Conservation (phyloP, 2,888 invertebrate genomes). For the Argynnis bischoffii region DNA sequence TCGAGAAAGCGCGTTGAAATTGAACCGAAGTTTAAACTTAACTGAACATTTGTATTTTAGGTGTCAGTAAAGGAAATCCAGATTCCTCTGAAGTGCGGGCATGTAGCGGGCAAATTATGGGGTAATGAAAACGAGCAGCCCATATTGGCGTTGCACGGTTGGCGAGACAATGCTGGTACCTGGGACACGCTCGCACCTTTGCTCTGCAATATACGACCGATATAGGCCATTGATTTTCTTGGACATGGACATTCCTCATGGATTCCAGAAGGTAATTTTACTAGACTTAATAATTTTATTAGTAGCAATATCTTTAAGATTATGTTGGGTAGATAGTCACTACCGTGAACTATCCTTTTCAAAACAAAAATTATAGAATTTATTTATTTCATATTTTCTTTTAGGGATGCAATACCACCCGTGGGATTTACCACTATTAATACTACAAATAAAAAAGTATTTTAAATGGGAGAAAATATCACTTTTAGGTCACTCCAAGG, state of each 20-base stretch:
- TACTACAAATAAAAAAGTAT: conserved; percentile 83
- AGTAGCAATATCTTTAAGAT: too few relatives aligned
- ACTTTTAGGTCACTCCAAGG: conserved; percentile 86
- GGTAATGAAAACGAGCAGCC: conserved; percentile 84
- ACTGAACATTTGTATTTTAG: too few relatives aligned
- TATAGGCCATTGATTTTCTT: conserved; percentile 85
- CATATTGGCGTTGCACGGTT: conserved; percentile 88
- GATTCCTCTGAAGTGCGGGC: conserved; percentile 87
- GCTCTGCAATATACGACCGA: conserved; percentile 66
- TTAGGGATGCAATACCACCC: conserved; percentile 71
- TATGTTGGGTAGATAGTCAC: too few relatives aligned
- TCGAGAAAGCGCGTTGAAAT: background rate
- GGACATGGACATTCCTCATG: conserved; percentile 88
- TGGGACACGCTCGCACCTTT: conserved; percentile 87
- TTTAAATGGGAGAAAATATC: conserved; percentile 87
- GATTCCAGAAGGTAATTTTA: conserved; percentile 83
- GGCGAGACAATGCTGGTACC: conserved; percentile 91
- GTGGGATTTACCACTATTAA: conserved; percentile 66
- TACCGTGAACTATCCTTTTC: too few relatives aligned
- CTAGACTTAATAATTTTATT: too few relatives aligned
- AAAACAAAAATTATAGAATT: background rate
- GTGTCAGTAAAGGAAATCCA: conserved; percentile 83
- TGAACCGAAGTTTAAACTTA: too few relatives aligned
- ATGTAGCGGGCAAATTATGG: conserved; percentile 87
- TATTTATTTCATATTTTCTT: conserved; percentile 20